Evolutionary conservation across 2,888 invertebrate species (phyloP).

Genomic region (Meghimatium bilineatum): DNA sequence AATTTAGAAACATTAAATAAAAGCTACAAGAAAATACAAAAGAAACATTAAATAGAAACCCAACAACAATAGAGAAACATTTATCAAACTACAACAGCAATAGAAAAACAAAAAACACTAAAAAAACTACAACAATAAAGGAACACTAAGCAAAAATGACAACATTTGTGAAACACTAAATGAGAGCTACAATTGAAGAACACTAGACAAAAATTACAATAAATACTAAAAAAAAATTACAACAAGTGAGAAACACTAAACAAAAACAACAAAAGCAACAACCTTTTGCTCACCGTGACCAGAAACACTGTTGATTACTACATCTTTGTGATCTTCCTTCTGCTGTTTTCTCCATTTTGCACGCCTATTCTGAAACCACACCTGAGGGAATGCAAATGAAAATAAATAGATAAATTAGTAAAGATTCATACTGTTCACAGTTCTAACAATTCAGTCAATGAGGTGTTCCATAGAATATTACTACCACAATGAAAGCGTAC

Average conservation of each 20-base stretch:
- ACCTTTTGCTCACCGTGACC: conserved; percentile 41
- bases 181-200: not conserved
- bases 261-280: not conserved
- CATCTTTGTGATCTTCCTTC: conserved; percentile 56
- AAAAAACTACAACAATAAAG: no score
- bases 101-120: no score
- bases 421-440: no score
- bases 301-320: conserved; percentile 4
- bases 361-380: conserved; percentile 71
- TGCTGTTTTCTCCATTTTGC: conserved; percentile 72
- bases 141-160: not conserved
- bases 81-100: no score
- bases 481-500: no score
- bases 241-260: not conserved
- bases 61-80: no score
- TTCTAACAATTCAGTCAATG: no score
- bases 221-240: not conserved
- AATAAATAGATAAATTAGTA: no score
- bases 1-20: no score
- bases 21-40: no score
- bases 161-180: not conserved
- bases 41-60: no score
- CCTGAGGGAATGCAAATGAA: conserved; percentile 55
- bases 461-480: no score
- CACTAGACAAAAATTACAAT: not conserved